A percentile compares a stretch with the other conserved stretches of the same genome.
Evolutionary conservation across 2,113 vertebrate species (phyloP).

Genomic region (Rhynchopsitta pachyrhyncha): DNA sequence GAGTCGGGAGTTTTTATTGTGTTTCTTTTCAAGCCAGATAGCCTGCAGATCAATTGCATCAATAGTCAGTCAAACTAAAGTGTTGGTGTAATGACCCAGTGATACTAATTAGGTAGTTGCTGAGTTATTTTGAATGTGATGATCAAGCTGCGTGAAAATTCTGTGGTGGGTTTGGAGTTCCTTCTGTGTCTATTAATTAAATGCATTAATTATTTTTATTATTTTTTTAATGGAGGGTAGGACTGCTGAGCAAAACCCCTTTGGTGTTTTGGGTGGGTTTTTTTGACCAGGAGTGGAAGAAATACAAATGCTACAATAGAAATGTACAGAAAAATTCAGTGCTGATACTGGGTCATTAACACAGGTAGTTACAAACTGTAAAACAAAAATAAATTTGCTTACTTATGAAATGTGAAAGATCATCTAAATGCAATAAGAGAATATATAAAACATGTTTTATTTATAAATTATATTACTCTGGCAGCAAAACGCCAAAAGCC

Average conservation of each 20-base stretch:
- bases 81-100: constrained; percentile 48
- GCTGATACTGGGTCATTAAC: neutral
- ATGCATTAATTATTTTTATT: constrained; percentile 69
- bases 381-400: neutral
- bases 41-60: neutral
- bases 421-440: neutral
- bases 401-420: neutral
- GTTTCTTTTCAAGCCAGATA: neutral
- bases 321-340: neutral
- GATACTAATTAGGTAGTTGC: constrained; percentile 67
- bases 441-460: neutral
- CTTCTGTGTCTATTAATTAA: constrained; percentile 71
- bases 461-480: neutral
- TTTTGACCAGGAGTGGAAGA: neutral
- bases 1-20: neutral
- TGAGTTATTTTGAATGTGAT: constrained; percentile 69
- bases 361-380: neutral
- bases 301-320: neutral
- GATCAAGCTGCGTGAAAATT: constrained; percentile 55
- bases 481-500: neutral
- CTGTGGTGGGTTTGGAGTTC: constrained; percentile 52
- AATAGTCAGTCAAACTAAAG: constrained; percentile 25
- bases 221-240: constrained; percentile 58
- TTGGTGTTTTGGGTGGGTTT: neutral
- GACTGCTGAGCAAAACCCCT: constrained; percentile 23